Base-by-base conservation (phyloP, 2,797 vertebrate species). In the Acropternis orthonyx region DNA sequence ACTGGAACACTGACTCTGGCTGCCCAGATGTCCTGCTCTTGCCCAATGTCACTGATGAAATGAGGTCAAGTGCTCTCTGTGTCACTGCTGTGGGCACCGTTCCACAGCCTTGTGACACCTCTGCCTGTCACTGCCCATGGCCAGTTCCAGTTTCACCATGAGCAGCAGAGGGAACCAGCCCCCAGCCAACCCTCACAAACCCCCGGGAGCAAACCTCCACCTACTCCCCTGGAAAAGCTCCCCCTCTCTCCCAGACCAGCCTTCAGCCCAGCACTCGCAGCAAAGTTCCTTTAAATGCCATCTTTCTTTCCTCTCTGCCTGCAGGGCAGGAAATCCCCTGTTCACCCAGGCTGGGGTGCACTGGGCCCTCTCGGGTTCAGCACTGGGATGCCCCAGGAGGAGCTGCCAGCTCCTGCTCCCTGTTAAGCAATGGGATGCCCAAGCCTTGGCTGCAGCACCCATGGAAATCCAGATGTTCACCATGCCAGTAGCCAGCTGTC, bases 311-410 rank as follows among this genome's bases (percentile, higher is more conserved):
- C 16, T 36, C 28, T 41, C 44, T 23, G 23, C 21, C 44, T 20
- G 46, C 52, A 96, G 67, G 69, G 82, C 89, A 96, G 92, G 92
- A 97, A 97, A 96, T 88, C 67, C 72, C 73, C 34, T 6, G 65
- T 69, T 67, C 46, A 48, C 6, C 26, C 55, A 2, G 39, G n/a
- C 56, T 39, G 51, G 2, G 3, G n/a, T 0, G 0, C 15, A 13
- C 10, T 0, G 48, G 34, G 54, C n/a, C 32, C 69, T 30, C 67
- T 39, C 1, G 1, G 51, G 39, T 30, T 68, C 58, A 49, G 32
- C 1, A 0, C 7, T 4, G 1, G 49, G 34, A 43, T 5, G 3
- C 32, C 56, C 44, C 2, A 0, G 22, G 19, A 52, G 26, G 46
- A 61, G 61, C 36, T 2, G 0, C n/a, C 17, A 61, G 43, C 28